These are phyloP conservation scores for Odontamblyopus rebecca DNA, from an alignment of 2,797 vertebrate genomes.

Conservation along the genomic window DNA sequence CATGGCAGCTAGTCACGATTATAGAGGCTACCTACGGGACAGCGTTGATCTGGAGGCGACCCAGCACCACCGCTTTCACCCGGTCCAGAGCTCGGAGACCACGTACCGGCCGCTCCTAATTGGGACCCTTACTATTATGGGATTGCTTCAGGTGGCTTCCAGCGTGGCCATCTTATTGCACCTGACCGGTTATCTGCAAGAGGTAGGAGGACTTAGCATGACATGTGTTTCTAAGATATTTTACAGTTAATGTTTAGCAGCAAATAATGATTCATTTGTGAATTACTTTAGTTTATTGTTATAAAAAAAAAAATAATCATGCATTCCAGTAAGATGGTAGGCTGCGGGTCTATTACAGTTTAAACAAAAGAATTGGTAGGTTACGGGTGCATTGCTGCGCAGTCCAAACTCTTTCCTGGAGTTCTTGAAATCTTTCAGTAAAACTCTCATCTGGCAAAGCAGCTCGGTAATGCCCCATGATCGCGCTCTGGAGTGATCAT, in stretches of 20 bases:
- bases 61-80: conserved; percentile 72
- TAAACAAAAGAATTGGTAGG: conserved; percentile 1
- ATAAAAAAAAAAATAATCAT: too few relatives aligned
- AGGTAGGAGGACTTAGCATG: conserved; percentile 64
- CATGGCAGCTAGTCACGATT: conserved; percentile 81
- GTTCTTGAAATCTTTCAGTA: conserved; percentile 4
- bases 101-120: conserved; percentile 79
- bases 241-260: conserved; percentile 24
- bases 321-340: too few relatives aligned
- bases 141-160: conserved; percentile 92
- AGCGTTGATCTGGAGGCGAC: conserved; percentile 73
- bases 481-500: conserved; percentile 12
- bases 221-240: background rate
- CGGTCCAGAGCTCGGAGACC: conserved; percentile 66
- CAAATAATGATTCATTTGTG: background rate
- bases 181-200: conserved; percentile 89
- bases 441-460: background rate
- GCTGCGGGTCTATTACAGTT: background rate
- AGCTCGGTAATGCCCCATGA: conserved; percentile 1
- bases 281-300: too few relatives aligned
- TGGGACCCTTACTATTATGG: conserved; percentile 87
- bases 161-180: conserved; percentile 92
- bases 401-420: background rate
- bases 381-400: conserved; percentile 8
- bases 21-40: conserved; percentile 79